Conservation (phyloP, 2,888 invertebrate genomes). For the Drosophila atroscutellata region DNA sequence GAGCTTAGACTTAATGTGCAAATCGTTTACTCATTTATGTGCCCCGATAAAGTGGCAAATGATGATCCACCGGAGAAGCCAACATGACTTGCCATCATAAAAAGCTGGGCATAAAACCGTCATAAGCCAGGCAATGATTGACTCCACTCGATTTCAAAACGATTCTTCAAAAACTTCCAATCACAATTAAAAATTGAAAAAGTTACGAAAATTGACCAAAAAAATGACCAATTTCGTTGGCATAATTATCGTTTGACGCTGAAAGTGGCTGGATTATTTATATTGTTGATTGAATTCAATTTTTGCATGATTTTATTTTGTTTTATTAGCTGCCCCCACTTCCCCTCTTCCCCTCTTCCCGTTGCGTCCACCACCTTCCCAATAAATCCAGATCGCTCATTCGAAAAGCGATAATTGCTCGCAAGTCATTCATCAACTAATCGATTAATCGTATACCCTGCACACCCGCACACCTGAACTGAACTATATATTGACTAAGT, state of each 20-base stretch:
- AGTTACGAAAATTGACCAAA: background rate
- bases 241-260: conserved; percentile 25
- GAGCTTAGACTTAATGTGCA: conserved; percentile 21
- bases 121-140: conserved; percentile 33
- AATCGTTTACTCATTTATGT: conserved; percentile 44
- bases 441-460: conserved; percentile 57
- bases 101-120: conserved; percentile 30
- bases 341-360: background rate
- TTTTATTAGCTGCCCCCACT: conserved; percentile 3
- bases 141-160: conserved; percentile 3
- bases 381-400: conserved; percentile 23
- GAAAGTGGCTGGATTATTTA: conserved; percentile 21
- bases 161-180: conserved; percentile 19
- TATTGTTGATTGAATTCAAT: conserved; percentile 36
- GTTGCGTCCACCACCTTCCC: background rate
- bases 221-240: background rate
- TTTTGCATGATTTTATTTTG: conserved; percentile 8
- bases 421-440: conserved; percentile 57
- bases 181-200: conserved; percentile 29
- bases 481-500: no score
- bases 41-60: conserved; percentile 33
- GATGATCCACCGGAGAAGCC: conserved; percentile 41
- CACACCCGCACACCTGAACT: no score
- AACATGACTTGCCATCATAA: conserved; percentile 23
- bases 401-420: conserved; percentile 54